Evolutionary conservation across 2,888 invertebrate species (phyloP).

Genomic region (Lumbricus terrestris): DNA sequence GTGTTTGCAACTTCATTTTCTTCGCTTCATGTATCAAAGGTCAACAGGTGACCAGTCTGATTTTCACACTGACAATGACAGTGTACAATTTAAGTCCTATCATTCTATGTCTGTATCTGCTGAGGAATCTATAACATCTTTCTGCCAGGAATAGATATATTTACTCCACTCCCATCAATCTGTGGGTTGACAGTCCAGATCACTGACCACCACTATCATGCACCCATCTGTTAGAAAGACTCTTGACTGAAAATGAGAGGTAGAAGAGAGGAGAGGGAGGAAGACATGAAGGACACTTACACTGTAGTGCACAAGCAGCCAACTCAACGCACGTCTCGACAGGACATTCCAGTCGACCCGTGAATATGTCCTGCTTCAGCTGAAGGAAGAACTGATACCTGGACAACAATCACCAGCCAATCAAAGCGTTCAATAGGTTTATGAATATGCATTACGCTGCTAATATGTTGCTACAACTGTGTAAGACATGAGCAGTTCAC

Average conservation of each 20-base stretch:
- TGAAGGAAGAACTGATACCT: constrained; percentile 95
- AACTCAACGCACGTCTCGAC: constrained; percentile 84
- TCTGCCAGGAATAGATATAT: neutral
- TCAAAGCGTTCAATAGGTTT: neutral
- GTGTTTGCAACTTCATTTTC: neutral
- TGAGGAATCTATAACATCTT: neutral
- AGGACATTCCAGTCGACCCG: constrained; percentile 66
- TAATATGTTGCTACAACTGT: neutral
- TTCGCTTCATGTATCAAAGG: neutral
- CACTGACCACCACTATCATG: neutral
- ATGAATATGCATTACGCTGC: neutral
- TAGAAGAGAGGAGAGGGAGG: neutral
- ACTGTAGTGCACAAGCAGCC: constrained; percentile 88
- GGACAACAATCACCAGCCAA: neutral
- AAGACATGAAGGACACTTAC: constrained; percentile 64
- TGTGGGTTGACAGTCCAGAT: neutral
- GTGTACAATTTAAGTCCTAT: neutral
- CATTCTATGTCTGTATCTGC: too few relatives aligned
- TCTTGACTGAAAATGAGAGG: too few relatives aligned
- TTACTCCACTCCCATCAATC: neutral
- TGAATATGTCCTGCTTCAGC: constrained; percentile 89
- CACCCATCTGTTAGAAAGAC: neutral
- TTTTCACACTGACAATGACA: neutral
- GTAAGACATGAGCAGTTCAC: neutral
- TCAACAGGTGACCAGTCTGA: neutral